Evolutionary conservation across 2,113 vertebrate genomes (phyloP), one percentile per base, ranked within the genome.

Genomic region (Galemys pyrenaicus): DNA sequence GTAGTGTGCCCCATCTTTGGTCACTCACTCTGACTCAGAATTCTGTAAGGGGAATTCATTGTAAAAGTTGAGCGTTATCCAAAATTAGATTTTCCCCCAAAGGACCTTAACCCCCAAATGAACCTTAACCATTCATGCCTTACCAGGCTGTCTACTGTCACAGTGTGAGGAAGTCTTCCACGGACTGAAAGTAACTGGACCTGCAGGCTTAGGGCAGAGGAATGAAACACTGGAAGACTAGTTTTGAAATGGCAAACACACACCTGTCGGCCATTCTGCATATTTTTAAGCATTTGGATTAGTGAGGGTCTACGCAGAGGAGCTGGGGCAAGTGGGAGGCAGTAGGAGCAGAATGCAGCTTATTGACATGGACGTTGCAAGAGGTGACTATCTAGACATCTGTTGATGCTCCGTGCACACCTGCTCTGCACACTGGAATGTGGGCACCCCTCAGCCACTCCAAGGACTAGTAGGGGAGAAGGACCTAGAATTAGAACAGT

Each of bases 181-280:
- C 0, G 0, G 2, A n/a, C n/a, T 8, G 1, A 19, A 5, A 9
- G 30, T 54, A 3, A 5, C 9, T 0, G 3, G 62, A 32, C 32
- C 32, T 32, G 7, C 49, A 35, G 46, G 35, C 58, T 84, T 51
- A 44, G 41, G 17, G 49, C 60, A 44, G 51, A 56, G 35, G 24
- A 88, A 4, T 49, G n/a, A 77, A 60, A 44, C 11, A 58, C 28
- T 51, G 15, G 26, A 5, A 39, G 39, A n/a, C 51, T 39, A 41
- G 24, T 58, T 74, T 83, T 79, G 60, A 71, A 92, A 70, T 30
- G 82, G 20, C 67, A 35, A 28, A 41, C 32, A 15, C n/a, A n/a
- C n/a, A n/a, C n/a, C n/a, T 54, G n/a, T 49, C 17, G n/a, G 26
- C 56, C 65, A n/a, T 17, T 82, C 51, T 54, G 28, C 22, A 10